Conservation (phyloP, 2,797 vertebrate genomes). For the Echiichthys vipera region DNA sequence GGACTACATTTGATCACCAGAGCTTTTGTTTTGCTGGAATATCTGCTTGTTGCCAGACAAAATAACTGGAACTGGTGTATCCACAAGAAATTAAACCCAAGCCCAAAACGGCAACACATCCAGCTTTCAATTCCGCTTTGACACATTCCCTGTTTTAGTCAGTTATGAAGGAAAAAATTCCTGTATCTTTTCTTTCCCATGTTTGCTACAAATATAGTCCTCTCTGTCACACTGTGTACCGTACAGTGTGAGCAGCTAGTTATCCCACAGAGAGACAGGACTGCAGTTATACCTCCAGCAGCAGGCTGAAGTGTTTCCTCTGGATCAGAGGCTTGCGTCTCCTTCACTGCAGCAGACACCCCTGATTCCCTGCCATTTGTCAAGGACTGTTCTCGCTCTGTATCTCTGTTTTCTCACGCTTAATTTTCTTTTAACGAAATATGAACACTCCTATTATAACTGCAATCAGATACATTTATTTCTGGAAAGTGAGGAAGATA, state of each 20-base stretch:
- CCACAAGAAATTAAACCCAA: slow-evolving; percentile 12
- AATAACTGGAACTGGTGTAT: slow-evolving; percentile 6
- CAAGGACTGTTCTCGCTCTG: slow-evolving; percentile 21
- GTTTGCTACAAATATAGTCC: slow-evolving; percentile 28
- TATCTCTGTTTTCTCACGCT: slow-evolving; percentile 8
- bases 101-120: slow-evolving; percentile 2
- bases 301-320: slow-evolving; percentile 56
- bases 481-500: neutral
- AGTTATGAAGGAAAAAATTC: neutral
- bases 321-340: slow-evolving; percentile 58
- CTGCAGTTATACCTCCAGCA: slow-evolving; percentile 67
- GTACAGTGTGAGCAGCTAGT: slow-evolving; percentile 26
- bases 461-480: slow-evolving; percentile 12
- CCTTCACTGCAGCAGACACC: slow-evolving; percentile 65
- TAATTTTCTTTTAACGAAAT: slow-evolving; percentile 6
- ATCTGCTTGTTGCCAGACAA: slow-evolving; percentile 19
- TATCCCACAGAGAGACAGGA: slow-evolving; percentile 53
- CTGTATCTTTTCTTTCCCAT: slow-evolving; percentile 18
- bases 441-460: neutral
- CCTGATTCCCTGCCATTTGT: slow-evolving; percentile 50
- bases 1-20: slow-evolving; percentile 12
- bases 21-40: slow-evolving; percentile 36
- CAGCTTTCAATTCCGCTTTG: slow-evolving; percentile 3
- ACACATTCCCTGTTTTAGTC: slow-evolving; percentile 12
- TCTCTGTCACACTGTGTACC: slow-evolving; percentile 27